Base-by-base conservation (phyloP, 2,797 vertebrate species). In the Podarcis siculus region DNA sequence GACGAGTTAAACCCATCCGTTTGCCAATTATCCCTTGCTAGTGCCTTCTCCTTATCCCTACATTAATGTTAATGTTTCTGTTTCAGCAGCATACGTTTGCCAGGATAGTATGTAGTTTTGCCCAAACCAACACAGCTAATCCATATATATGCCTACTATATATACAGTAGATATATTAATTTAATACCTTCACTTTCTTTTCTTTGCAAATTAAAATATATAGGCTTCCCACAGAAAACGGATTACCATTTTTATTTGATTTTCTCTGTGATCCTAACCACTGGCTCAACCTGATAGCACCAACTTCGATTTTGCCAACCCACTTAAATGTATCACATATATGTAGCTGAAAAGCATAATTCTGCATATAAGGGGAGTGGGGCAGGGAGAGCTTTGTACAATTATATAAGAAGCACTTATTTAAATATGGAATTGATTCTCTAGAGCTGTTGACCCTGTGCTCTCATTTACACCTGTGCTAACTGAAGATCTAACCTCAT, bases 361-460 rank as follows among this genome's bases (percentile, higher is more conserved):
- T 83, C 30, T 35, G 19, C 61, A 19, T 89, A 39, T 87, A 55
- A 55, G 3, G 49, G 13, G 49, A 55, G 49, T 1, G 13, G 49
- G 73, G 55, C 58, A n/a, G 90, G 21, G 87, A 27, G 27, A 30
- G 17, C 81, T 87, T 5, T 79, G 25, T 79, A 85, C 23, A 88
- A 85, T 85, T 88, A 87, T 10, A n/a, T 35, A 91, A 21, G 77
- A 35, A 32, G 73, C 12, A 82, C 73, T 76, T 49, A 78, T 64
- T 87, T 23, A 90, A 75, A 87, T 5, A 86, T 55, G 19, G 45
- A 85, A 66, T n/a, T 66, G 64, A 83, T 84, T n/a, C 25, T 82
- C 21, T 30, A 45, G 4, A 32, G 23, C 21, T 42, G 86, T 88
- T 64, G 64, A 35, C 61, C 64, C 90, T 81, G 81, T 61, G 9